These are phyloP conservation scores for Phymastichus coffea DNA, from an alignment of 1,140 invertebrate species.

Conservation along the genomic window DNA sequence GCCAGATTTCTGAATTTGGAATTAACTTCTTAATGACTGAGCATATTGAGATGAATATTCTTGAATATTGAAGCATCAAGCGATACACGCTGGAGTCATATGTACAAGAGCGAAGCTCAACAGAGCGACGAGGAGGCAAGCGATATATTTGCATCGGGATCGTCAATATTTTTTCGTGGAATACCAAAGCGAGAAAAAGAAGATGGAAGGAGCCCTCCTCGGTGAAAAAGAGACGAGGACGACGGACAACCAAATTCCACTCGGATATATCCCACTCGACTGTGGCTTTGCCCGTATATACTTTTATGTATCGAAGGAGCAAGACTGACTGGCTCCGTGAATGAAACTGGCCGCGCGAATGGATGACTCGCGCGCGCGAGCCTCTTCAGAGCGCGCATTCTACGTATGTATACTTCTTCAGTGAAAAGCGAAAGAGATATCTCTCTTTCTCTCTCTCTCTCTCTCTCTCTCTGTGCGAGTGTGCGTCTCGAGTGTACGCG, in stretches of 20 bases:
- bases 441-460: neutral
- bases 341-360: neutral
- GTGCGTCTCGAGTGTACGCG: neutral
- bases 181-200: neutral
- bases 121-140: no score
- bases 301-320: neutral
- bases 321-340: neutral
- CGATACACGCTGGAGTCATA: no score
- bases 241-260: slow-evolving; percentile 10
- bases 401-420: neutral
- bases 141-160: neutral
- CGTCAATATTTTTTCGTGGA: neutral
- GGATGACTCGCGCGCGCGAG: neutral
- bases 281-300: neutral
- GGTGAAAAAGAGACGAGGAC: neutral
- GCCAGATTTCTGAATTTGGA: no score
- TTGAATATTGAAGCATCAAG: no score
- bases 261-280: slow-evolving; percentile 15
- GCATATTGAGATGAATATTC: no score
- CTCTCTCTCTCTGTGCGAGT: neutral
- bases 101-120: no score
- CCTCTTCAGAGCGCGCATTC: neutral
- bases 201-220: neutral
- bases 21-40: no score
- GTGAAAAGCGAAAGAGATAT: slow-evolving; percentile 8